Evolutionary conservation across 1,140 invertebrate genomes (phyloP).

Genomic region (Gryon sp.): DNA sequence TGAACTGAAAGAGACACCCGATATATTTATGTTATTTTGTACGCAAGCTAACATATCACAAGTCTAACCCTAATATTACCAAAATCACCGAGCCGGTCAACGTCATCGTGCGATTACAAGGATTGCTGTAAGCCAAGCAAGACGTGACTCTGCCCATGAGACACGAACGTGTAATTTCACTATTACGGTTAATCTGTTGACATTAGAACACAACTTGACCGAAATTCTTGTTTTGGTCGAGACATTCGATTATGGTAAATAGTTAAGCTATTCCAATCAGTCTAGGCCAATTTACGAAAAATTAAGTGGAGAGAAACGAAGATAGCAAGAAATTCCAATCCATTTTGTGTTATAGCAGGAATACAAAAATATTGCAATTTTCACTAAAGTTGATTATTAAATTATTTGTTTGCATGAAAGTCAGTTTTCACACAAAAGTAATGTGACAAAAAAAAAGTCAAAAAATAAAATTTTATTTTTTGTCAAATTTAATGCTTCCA

Average conservation of each 20-base stretch:
- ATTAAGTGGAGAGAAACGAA: not conserved
- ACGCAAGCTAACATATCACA: conserved; percentile 22
- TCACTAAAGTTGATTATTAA: too few species aligned
- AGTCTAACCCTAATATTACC: conserved; percentile 67
- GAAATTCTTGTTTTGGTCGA: conserved; percentile 69
- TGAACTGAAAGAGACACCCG: conserved; percentile 28
- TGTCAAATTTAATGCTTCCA: too few species aligned
- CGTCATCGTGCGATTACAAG: conserved; percentile 64
- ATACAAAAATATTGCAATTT: too few species aligned
- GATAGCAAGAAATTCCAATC: not conserved
- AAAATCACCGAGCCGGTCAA: conserved; percentile 58
- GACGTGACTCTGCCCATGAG: conserved; percentile 70
- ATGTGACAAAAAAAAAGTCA: too few species aligned
- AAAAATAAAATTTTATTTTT: too few species aligned
- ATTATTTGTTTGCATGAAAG: too few species aligned
- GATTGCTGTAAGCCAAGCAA: conserved; percentile 63
- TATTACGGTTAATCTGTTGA: conserved; percentile 79
- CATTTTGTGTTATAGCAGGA: too few species aligned
- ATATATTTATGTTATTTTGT: conserved; percentile 16
- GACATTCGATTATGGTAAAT: conserved; percentile 74
- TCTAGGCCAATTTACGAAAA: conserved; percentile 20
- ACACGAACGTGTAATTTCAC: conserved; percentile 78
- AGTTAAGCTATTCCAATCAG: conserved; percentile 69
- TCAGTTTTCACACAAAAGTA: too few species aligned
- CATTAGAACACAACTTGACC: conserved; percentile 72